These are phyloP conservation scores for Boulengeromyrus knoepffleri DNA, from an alignment of 2,113 vertebrate genomes.

Conservation along the genomic window DNA sequence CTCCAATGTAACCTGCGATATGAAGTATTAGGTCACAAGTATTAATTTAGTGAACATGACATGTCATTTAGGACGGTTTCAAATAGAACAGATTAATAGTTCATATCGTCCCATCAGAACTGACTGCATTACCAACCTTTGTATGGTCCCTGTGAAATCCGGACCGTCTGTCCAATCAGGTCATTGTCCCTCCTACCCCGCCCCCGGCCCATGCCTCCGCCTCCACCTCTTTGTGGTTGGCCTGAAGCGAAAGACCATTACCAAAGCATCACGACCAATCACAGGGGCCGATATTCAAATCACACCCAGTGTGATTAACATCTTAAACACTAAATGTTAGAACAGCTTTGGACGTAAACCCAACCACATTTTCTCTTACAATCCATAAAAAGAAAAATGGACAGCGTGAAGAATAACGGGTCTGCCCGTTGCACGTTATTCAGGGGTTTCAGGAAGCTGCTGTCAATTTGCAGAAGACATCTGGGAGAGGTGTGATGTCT, in stretches of 20 bases:
- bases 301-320: background rate
- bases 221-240: constrained; percentile 61
- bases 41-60: background rate
- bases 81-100: background rate
- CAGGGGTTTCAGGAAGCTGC: background rate
- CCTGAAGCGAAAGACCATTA: constrained; percentile 30
- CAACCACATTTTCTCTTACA: background rate
- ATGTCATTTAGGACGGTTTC: background rate
- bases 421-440: background rate
- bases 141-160: constrained; percentile 91
- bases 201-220: constrained; percentile 73
- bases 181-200: constrained; percentile 85
- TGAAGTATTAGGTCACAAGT: background rate
- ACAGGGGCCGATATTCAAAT: background rate
- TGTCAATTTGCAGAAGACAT: background rate
- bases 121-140: constrained; percentile 63
- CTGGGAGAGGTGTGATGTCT: background rate
- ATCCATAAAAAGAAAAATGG: background rate
- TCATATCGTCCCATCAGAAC: background rate
- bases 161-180: constrained; percentile 87
- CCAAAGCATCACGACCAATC: background rate
- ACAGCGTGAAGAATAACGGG: background rate
- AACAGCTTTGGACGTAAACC: background rate
- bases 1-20: constrained; percentile 82
- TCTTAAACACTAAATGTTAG: background rate